phyloP scores from a whole-genome alignment of 2,888 invertebrate species.

The Gymnocheta viridis region DNA sequence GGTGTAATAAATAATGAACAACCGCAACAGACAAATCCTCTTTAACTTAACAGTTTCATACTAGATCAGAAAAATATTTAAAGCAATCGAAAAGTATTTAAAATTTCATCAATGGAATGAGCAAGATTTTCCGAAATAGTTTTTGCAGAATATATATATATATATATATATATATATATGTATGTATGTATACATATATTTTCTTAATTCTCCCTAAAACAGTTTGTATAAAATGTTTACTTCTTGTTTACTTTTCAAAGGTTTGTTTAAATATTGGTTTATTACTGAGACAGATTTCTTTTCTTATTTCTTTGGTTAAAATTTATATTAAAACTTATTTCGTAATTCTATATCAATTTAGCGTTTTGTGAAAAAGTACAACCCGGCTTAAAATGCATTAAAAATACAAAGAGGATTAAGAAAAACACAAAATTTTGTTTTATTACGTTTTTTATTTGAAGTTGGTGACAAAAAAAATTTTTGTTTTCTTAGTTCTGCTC shows the following conservation, averaged over 20 bases:
- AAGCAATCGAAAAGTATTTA: background rate
- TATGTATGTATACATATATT: background rate
- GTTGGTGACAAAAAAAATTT: background rate
- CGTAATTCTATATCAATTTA: slow-evolving; percentile 19
- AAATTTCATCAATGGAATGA: background rate
- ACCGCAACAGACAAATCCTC: slow-evolving; percentile 17
- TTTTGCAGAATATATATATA: background rate
- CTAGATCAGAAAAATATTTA: slow-evolving; percentile 20
- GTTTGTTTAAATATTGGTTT: too few species aligned
- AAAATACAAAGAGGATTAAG: slow-evolving; percentile 52
- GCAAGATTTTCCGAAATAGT: background rate
- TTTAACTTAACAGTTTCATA: background rate
- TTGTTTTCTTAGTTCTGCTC: too few species aligned
- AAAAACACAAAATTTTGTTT: slow-evolving; percentile 38
- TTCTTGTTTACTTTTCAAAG: too few species aligned
- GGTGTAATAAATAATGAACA: slow-evolving; percentile 15
- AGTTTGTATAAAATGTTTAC: too few species aligned
- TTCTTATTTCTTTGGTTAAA: too few species aligned
- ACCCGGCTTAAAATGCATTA: background rate
- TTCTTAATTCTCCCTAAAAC: too few species aligned
- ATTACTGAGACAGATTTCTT: too few species aligned
- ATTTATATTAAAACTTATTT: slow-evolving; percentile 12
- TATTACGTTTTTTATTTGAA: background rate
- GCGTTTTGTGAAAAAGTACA: background rate
- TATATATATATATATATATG: background rate